Conservation (phyloP, 30 jellyfish, hydroid and myxozoan species). For the Rhopilema esculentum region DNA sequence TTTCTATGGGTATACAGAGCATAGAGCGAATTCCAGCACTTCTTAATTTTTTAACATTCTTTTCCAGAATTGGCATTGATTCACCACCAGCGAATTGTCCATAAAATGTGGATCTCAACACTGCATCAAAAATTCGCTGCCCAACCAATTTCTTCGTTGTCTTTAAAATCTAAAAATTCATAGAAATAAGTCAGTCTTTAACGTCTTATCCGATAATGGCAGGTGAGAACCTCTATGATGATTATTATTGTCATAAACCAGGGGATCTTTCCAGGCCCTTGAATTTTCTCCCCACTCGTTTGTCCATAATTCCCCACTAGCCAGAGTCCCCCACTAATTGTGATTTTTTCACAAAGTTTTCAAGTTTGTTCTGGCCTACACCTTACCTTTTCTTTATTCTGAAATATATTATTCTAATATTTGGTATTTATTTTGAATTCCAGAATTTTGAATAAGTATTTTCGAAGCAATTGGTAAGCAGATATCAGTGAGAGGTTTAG, state of each 20-base stretch:
- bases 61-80: slow-evolving; percentile 39
- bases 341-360: too few species aligned
- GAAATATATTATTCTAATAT: too few species aligned
- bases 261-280: too few species aligned
- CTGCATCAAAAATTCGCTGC: slow-evolving; percentile 24
- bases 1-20: slow-evolving; percentile 89
- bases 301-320: too few species aligned
- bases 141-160: slow-evolving; percentile 68
- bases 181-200: not conserved
- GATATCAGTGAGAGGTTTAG: too few species aligned
- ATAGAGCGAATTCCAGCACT: slow-evolving; percentile 74
- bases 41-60: slow-evolving; percentile 37
- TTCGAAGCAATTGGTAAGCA: too few species aligned
- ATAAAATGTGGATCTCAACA: slow-evolving; percentile 85
- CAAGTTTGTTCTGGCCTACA: too few species aligned
- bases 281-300: too few species aligned
- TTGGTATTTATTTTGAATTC: too few species aligned
- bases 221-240: not conserved
- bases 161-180: slow-evolving; percentile 39
- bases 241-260: not conserved
- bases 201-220: not conserved
- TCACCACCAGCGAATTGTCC: slow-evolving; percentile 97
- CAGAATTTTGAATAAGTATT: too few species aligned
- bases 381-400: too few species aligned
- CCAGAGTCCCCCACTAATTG: too few species aligned